These are phyloP conservation scores for Phlogophora meticulosa DNA, from an alignment of 2,888 invertebrate species.

Conservation along the genomic window DNA sequence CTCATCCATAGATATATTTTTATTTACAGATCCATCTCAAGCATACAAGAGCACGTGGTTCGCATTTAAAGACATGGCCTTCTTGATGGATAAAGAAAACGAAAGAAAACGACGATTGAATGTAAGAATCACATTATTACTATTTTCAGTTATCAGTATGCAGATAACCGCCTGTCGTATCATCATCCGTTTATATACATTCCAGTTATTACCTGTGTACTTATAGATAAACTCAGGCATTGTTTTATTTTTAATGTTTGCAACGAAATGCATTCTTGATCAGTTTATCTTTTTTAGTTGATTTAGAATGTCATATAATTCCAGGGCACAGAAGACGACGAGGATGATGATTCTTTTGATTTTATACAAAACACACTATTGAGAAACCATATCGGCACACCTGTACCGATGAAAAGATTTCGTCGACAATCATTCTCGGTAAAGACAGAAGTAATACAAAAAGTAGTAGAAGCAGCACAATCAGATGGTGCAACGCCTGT, in stretches of 20 bases:
- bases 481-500: slow-evolving; percentile 14
- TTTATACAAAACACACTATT: slow-evolving; percentile 44
- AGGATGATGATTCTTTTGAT: slow-evolving; percentile 45
- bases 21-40: slow-evolving; percentile 61
- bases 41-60: slow-evolving; percentile 72
- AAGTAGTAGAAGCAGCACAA: slow-evolving; percentile 16
- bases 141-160: slow-evolving; percentile 13
- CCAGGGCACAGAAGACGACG: slow-evolving; percentile 46
- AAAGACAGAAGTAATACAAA: slow-evolving; percentile 33
- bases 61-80: slow-evolving; percentile 74
- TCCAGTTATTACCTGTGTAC: slow-evolving; percentile 3
- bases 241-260: not conserved
- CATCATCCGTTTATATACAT: slow-evolving; percentile 14
- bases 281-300: not conserved
- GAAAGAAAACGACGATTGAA: slow-evolving; percentile 66
- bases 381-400: slow-evolving; percentile 39
- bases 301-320: slow-evolving; percentile 10
- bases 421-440: slow-evolving; percentile 16
- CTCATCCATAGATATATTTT: slow-evolving; percentile 10
- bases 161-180: slow-evolving; percentile 11
- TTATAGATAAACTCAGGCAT: not conserved
- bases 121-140: slow-evolving; percentile 53
- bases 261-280: not conserved
- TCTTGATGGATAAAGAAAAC: slow-evolving; percentile 72
- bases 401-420: slow-evolving; percentile 34